phyloP scores from a whole-genome alignment of 2,113 vertebrate species.

The Tricholaema leucomelas region DNA sequence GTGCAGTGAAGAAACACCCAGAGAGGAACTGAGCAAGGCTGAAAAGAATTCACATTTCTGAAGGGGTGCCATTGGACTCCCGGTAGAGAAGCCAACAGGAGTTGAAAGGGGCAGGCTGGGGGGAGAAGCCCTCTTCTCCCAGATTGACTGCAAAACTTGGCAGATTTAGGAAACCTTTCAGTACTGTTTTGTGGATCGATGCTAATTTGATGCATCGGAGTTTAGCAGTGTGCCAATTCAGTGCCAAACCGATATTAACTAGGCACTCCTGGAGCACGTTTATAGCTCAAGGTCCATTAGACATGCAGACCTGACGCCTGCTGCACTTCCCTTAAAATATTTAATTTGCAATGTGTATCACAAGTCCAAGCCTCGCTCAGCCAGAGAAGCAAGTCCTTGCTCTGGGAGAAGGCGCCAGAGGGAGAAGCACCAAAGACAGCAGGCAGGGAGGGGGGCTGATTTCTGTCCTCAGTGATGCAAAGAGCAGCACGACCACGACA shows the following conservation, averaged over 20 bases:
- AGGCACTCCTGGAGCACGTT: slow-evolving; percentile 50
- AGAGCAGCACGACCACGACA: background rate
- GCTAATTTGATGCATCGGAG: slow-evolving; percentile 68
- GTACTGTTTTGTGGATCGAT: slow-evolving; percentile 67
- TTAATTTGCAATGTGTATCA: slow-evolving; percentile 43
- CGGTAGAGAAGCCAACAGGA: slow-evolving; percentile 48
- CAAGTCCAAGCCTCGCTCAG: background rate
- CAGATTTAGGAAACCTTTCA: slow-evolving; percentile 69
- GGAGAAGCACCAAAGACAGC: background rate
- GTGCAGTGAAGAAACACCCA: background rate
- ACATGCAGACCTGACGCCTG: slow-evolving; percentile 65
- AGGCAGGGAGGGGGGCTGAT: background rate
- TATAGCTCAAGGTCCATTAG: slow-evolving; percentile 67
- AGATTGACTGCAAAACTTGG: slow-evolving; percentile 65
- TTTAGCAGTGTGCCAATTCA: slow-evolving; percentile 43
- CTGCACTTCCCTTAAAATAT: slow-evolving; percentile 29
- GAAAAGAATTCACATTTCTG: background rate
- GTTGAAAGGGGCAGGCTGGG: background rate
- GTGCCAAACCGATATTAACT: slow-evolving; percentile 69
- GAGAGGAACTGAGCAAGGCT: background rate
- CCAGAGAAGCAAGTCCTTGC: background rate
- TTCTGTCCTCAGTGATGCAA: background rate
- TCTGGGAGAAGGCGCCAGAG: background rate
- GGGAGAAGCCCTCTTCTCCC: slow-evolving; percentile 17
- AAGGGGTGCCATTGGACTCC: slow-evolving; percentile 37